Evolutionary conservation across 2,113 vertebrate genomes (phyloP), one percentile per base, ranked within the genome.

Genomic region (Phycodurus eques): DNA sequence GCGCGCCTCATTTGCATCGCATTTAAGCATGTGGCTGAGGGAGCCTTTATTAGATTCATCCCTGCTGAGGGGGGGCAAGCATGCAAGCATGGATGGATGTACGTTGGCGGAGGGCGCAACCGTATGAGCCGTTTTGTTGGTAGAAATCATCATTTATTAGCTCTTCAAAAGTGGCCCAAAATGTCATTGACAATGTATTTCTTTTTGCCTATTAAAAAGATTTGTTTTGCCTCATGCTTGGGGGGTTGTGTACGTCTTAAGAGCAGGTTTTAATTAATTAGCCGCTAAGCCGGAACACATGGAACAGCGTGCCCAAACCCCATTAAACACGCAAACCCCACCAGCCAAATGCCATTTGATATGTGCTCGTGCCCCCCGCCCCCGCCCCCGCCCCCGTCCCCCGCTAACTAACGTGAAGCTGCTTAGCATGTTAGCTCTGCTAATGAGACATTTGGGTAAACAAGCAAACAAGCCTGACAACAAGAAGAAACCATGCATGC

Each of bases 21-120:
- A 87, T 90, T 91, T 90, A 87, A 92, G 88, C 85, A 80, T 86
- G 86, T 89, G 90, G 83, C 80, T 80, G 87, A 86, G 80, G 82
- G 87, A 86, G 85, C 79, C 76, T 88, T 89, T 90, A 88, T 88
- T 87, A 83, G 88, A 90, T 84, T 82, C 80, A 81, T 68, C 83
- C 88, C 80, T 83, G 35, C 35, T 39, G 35, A 2, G 85, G 84
- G 89, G 79, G 79, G 63, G 65, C 72, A 67, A 27, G 27, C 27
- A 67, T 1, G 27, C 27, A 72, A 67, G 80, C 33, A 22, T 20
- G 70, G 17, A 31, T 14, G 49, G 49, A 51, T 17, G 15, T 19
- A 51, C 17, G 15, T 20, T 20, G n/a, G 53, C 63, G 69, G 35
- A 72, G 79, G 78, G 73, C n/a, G 74, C n/a, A 17, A 72, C 79